Conservation (phyloP, 2,888 invertebrate species). For the Tuta absoluta region DNA sequence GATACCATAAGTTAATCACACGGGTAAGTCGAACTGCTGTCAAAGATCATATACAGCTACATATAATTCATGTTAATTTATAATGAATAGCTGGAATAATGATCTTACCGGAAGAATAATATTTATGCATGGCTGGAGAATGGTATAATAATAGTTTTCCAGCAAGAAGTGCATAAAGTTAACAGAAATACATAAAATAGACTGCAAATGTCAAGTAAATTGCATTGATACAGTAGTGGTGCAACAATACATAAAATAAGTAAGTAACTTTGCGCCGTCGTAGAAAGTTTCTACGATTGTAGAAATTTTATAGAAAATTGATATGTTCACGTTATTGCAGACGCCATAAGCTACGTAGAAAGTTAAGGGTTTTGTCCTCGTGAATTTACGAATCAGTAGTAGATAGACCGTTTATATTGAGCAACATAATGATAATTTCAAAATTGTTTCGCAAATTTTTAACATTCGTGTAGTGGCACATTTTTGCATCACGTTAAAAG, state of each 20-base stretch:
- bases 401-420: neutral
- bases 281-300: neutral
- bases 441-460: neutral
- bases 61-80: slow-evolving; percentile 31
- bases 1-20: too few relatives aligned
- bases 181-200: neutral
- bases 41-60: slow-evolving; percentile 2
- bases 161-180: neutral
- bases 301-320: slow-evolving; percentile 8
- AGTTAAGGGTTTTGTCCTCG: neutral
- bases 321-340: neutral
- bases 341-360: neutral
- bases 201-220: neutral
- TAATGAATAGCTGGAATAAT: neutral
- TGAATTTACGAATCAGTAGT: neutral
- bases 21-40: too few relatives aligned
- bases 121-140: neutral
- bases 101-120: neutral
- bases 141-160: neutral
- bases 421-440: neutral
- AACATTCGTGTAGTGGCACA: neutral
- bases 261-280: neutral
- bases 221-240: neutral
- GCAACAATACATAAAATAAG: neutral
- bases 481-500: neutral